Evolutionary conservation across 2,113 vertebrate species (phyloP), one percentile per base, ranked within the genome.

Genomic region (Oreochromis niloticus): DNA sequence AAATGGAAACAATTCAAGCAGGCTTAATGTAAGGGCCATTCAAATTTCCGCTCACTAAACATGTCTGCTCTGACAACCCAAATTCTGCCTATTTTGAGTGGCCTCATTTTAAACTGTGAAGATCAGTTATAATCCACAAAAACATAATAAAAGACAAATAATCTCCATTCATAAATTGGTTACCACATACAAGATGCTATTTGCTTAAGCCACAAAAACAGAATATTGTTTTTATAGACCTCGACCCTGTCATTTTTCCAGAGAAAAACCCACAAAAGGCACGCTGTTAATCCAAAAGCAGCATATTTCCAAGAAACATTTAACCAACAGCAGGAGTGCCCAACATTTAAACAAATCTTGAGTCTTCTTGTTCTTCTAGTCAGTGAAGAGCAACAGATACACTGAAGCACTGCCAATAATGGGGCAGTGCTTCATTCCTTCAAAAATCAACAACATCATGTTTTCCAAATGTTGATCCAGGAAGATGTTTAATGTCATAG

Each of bases 401-500:
- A 85, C 14, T 19, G 68, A 75, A 75, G 41, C 2, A 19, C 41
- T 30, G 41, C 68, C 41, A n/a, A 78, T 87, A 82, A 80, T 61
- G 87, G 89, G 78, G 61, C 52, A 87, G 78, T 1, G 55, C 46
- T 71, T 90, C 87, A 85, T 59, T 89, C 80, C 14, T n/a, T 83
- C 89, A 16, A 7, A 66, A 89, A 92, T 92, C 80, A 87, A 87
- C 82, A 86, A 83, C 89, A 89, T 84, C 36, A 66, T 86, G 43
- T 90, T 89, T 91, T 92, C 88, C 88, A 39, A 90, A 79, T 6
- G 22, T n/a, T 41, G 81, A 83, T 89, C 86, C 88, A 88, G 82
- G 34, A 88, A 66, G 86, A 83, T 80, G 75, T 88, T 82, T 71
- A 14, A 84, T 85, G 73, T 90, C 85, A 78, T 81, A 59, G 80